phyloP scores from a whole-genome alignment of 2,797 vertebrate genomes.

The Catamblyrhynchus diadema region DNA sequence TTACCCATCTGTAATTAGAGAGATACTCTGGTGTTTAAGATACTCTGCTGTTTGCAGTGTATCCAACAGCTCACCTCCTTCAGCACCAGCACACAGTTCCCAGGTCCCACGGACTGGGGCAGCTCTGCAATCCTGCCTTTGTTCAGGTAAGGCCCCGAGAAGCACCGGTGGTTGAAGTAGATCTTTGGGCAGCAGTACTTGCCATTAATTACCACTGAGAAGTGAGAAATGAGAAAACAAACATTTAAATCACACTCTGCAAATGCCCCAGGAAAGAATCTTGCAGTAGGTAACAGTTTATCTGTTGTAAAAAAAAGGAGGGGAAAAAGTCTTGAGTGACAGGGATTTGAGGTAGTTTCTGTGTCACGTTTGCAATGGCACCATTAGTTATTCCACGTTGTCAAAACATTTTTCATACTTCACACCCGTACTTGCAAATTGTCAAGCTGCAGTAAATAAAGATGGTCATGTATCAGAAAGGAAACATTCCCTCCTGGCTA shows the following conservation, averaged over 20 bases:
- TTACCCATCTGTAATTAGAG: not conserved
- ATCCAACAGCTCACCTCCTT: constrained; percentile 86
- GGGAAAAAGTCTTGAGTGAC: not conserved
- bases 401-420: not conserved
- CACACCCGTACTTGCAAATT: not conserved
- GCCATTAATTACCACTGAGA: constrained; percentile 86
- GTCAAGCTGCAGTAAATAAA: not conserved
- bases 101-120: constrained; percentile 94
- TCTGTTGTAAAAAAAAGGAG: not conserved
- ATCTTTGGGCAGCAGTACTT: constrained; percentile 98
- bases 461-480: not conserved
- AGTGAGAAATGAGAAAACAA: constrained; percentile 61
- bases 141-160: constrained; percentile 98
- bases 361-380: not conserved
- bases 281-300: accelerated
- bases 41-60: not conserved
- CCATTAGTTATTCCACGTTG: not conserved
- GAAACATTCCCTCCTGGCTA: not conserved
- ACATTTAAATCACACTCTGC: not conserved
- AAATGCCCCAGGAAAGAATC: not conserved
- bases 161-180: constrained; percentile 98
- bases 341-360: not conserved
- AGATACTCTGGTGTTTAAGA: not conserved
- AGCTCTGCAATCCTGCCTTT: constrained; percentile 97
- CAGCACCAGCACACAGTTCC: constrained; percentile 95